A percentile compares a stretch with the other conserved stretches of the same genome.
Conservation (phyloP, 2,113 vertebrate species). For the Fregetta grallaria region DNA sequence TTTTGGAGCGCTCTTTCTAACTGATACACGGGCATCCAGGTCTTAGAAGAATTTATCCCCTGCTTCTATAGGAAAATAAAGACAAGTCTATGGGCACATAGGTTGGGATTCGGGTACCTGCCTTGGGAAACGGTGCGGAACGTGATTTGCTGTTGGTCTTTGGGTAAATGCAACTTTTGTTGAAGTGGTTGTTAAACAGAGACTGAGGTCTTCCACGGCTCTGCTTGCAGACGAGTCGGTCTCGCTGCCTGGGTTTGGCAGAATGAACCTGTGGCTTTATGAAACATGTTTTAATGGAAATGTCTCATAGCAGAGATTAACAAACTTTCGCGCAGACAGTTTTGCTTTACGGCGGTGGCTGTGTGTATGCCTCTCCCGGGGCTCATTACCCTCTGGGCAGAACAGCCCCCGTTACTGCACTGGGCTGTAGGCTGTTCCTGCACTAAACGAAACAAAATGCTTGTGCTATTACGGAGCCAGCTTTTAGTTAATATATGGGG, state of each 20-base stretch:
- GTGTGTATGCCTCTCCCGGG: neutral
- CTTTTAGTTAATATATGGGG: neutral
- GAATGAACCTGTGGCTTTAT: neutral
- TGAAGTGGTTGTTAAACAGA: neutral
- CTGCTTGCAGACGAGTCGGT: neutral
- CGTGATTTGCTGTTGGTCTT: neutral
- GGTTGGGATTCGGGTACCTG: neutral
- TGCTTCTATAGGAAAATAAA: neutral
- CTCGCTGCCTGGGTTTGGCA: slow-evolving; percentile 26
- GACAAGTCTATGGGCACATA: neutral
- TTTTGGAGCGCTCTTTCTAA: neutral
- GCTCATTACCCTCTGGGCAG: neutral
- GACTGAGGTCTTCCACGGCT: neutral
- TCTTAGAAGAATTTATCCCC: neutral
- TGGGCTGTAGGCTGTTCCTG: neutral
- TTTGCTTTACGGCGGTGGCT: slow-evolving; percentile 18
- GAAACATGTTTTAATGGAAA: slow-evolving; percentile 14
- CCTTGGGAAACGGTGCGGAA: neutral
- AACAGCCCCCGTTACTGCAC: too few relatives aligned
- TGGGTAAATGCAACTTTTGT: slow-evolving; percentile 21
- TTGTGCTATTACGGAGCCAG: neutral
- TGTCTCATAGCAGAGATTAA: slow-evolving; percentile 11
- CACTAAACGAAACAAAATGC: neutral
- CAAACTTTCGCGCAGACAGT: neutral
- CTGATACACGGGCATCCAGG: neutral